Conservation (phyloP, 2,888 invertebrate species). For the Melanostoma mellinum region DNA sequence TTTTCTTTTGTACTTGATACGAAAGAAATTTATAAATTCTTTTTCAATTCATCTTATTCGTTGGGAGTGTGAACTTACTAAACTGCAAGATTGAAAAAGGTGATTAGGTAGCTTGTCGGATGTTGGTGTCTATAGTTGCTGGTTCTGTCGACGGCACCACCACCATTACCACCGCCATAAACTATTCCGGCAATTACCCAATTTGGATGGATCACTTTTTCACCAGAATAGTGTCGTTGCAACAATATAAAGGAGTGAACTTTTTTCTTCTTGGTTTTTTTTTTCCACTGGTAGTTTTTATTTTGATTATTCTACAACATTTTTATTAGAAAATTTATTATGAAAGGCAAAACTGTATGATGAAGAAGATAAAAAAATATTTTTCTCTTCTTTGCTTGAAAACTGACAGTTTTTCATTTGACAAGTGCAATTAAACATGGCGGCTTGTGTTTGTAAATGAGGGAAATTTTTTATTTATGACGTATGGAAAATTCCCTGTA, state of each 20-base stretch:
- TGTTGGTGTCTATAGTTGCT: constrained; percentile 53
- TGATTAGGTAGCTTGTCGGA: constrained; percentile 50
- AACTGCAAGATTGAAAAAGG: constrained; percentile 47
- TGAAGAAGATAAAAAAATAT: constrained; percentile 50
- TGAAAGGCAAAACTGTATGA: constrained; percentile 47
- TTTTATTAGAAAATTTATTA: constrained; percentile 35
- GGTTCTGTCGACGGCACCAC: constrained; percentile 52
- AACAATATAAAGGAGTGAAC: not conserved
- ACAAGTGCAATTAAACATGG: constrained; percentile 67
- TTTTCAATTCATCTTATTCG: constrained; percentile 52
- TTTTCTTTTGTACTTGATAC: not conserved
- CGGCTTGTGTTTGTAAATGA: constrained; percentile 51
- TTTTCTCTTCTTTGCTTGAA: constrained; percentile 54
- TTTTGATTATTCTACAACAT: constrained; percentile 31
- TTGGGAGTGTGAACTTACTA: constrained; percentile 34
- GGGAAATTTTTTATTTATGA: constrained; percentile 59
- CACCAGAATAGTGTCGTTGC: constrained; percentile 25
- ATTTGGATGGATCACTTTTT: constrained; percentile 55
- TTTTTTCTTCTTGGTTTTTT: constrained; percentile 3
- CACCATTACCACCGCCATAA: constrained; percentile 71
- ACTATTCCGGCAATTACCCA: constrained; percentile 70
- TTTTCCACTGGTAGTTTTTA: not conserved
- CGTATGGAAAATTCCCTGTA: constrained; percentile 41
- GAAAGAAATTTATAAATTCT: not conserved
- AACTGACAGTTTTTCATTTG: constrained; percentile 70